Evolutionary conservation across 1,140 invertebrate genomes (phyloP).

Genomic region (Cotesia vestalis): DNA sequence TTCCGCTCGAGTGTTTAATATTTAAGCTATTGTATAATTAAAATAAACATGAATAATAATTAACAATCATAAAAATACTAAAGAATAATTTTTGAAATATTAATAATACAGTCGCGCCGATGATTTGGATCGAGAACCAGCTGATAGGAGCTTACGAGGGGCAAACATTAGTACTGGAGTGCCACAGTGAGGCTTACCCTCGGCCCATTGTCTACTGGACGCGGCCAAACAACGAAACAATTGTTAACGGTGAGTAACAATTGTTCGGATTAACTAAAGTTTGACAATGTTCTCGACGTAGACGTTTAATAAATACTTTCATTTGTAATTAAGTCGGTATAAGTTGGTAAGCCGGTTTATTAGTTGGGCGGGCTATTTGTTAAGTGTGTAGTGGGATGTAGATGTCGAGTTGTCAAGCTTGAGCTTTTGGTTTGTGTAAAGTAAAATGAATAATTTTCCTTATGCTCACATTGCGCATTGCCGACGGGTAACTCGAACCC

Average conservation of each 20-base stretch:
- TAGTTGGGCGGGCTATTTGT: too few species aligned
- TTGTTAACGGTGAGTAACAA: conserved; percentile 57
- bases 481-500: background rate
- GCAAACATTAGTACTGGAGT: conserved; percentile 69
- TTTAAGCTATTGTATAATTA: too few species aligned
- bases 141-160: conserved; percentile 68
- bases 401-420: conserved; percentile 20
- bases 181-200: conserved; percentile 70
- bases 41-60: background rate
- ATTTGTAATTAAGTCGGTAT: too few species aligned
- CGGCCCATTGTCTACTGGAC: conserved; percentile 70
- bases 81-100: background rate
- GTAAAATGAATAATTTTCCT: conserved; percentile 40
- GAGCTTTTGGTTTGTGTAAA: background rate
- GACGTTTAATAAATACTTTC: background rate
- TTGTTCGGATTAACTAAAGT: background rate
- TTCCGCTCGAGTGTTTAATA: too few species aligned
- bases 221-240: conserved; percentile 60
- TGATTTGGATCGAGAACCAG: conserved; percentile 68
- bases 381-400: background rate
- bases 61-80: background rate
- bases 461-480: conserved; percentile 31
- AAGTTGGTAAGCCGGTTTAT: too few species aligned
- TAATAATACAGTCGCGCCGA: conserved; percentile 65
- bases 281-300: too few species aligned